Evolutionary conservation across 1,140 invertebrate genomes (phyloP), one percentile per base, ranked within the genome.

Genomic region (Leptinotarsa defecta): DNA sequence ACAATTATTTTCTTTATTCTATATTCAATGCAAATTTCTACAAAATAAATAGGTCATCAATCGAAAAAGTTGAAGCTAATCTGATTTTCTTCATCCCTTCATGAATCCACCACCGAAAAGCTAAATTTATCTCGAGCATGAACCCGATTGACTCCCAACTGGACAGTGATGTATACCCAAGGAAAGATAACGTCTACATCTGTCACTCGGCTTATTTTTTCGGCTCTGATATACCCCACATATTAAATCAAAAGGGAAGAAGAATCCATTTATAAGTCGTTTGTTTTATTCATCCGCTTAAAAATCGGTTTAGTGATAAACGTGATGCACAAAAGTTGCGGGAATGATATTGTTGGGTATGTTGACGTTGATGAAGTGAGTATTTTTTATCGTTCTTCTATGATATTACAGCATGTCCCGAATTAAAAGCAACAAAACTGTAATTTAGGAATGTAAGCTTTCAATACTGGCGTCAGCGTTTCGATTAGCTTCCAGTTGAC

Each of bases 201-300:
- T 68, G 65, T 43, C 65, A 68, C 65, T 13, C 24, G 65, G 13
- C 43, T 68, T 68, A 68, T 68, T 68, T 68, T 68, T 68, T 68
- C 65, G 24, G 65, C 65, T 68, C 43, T 11, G 65, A 27, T 68
- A 68, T 68, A 68, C 65, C 52, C 52, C 65, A 68, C 65, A 68
- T 68, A 68, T 68, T 68, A 68, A 68, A 68, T 68, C 65, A 68
- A 27, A 68, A 24, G 65, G 65, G 65, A 43, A 27, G 65, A 68
- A 68, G 27, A 68, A 68, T 68, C 65, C 65, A 68, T 68, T 68
- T 68, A 68, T 68, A 68, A 43, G 65, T 68, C 65, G 65, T 68
- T 68, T 68, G 65, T 68, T 68, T 68, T 43, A 27, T 68, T 68
- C 43, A 68, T 68, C 24, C 65, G 24, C 65, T 17, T 68, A 57